These are phyloP conservation scores for Coluber constrictor DNA, from an alignment of 2,797 vertebrate species.

Conservation along the genomic window DNA sequence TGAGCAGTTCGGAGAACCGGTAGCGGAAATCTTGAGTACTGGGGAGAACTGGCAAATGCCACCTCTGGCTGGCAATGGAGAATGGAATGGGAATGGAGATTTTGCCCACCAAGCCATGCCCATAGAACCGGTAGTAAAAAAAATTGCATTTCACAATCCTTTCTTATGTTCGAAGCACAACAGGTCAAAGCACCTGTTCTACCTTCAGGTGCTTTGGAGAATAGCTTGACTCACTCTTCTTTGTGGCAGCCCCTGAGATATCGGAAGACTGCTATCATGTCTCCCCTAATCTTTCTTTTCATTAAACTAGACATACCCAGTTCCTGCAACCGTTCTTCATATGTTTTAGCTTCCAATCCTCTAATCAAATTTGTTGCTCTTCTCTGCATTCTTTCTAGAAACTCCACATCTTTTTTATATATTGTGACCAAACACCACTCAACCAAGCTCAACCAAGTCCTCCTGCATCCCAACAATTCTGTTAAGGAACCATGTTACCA, in stretches of 20 bases:
- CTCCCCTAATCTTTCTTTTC: background rate
- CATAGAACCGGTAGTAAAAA: no score
- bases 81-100: no score
- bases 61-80: no score
- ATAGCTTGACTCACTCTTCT: background rate
- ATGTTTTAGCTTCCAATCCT: background rate
- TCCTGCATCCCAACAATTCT: fast-evolving
- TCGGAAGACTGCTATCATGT: background rate
- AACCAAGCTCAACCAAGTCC: background rate
- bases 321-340: background rate
- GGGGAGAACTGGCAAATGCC: no score
- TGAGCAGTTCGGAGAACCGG: no score
- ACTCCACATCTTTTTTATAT: background rate
- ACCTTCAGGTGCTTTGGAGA: background rate
- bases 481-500: background rate
- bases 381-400: background rate
- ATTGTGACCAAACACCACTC: background rate
- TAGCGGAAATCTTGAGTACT: no score
- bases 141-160: fast-evolving
- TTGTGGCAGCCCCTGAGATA: background rate
- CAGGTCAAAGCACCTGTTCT: background rate
- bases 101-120: no score
- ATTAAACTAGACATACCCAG: background rate
- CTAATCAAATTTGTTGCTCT: background rate
- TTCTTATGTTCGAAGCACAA: background rate